Conservation (phyloP, 2,113 vertebrate genomes). For the Girardinichthys multiradiatus region DNA sequence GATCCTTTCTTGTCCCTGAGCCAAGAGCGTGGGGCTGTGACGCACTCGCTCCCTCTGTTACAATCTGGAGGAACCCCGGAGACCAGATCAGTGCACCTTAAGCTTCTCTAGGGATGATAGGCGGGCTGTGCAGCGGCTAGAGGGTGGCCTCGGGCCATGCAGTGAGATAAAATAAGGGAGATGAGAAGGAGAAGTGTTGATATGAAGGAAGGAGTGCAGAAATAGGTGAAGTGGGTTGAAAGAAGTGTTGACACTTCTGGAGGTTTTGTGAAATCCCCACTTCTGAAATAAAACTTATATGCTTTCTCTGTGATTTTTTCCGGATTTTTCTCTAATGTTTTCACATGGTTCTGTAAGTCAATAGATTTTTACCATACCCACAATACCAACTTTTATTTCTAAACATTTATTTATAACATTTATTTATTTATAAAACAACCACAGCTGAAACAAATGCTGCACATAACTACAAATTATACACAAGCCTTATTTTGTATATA, state of each 20-base stretch:
- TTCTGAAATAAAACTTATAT: conserved; percentile 18
- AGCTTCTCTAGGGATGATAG: conserved; percentile 68
- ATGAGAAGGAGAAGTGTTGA: conserved; percentile 32
- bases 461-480: too few species aligned
- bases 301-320: neutral
- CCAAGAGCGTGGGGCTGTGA: conserved; percentile 56
- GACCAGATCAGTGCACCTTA: conserved; percentile 66
- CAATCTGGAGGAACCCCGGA: conserved; percentile 62
- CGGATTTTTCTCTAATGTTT: neutral
- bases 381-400: too few species aligned
- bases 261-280: conserved; percentile 1
- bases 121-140: conserved; percentile 50
- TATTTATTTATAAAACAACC: too few species aligned
- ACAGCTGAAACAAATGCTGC: too few species aligned
- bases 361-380: too few species aligned
- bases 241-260: conserved; percentile 7
- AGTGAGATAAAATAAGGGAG: conserved; percentile 39
- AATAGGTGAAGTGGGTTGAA: conserved; percentile 8
- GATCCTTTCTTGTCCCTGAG: conserved; percentile 13
- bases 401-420: too few species aligned
- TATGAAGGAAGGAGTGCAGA: conserved; percentile 12
- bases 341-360: neutral
- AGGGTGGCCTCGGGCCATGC: conserved; percentile 47
- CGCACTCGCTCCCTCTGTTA: conserved; percentile 52
- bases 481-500: too few species aligned